Base-by-base conservation (phyloP, 2,113 vertebrate species). In the Scolopax mira region DNA sequence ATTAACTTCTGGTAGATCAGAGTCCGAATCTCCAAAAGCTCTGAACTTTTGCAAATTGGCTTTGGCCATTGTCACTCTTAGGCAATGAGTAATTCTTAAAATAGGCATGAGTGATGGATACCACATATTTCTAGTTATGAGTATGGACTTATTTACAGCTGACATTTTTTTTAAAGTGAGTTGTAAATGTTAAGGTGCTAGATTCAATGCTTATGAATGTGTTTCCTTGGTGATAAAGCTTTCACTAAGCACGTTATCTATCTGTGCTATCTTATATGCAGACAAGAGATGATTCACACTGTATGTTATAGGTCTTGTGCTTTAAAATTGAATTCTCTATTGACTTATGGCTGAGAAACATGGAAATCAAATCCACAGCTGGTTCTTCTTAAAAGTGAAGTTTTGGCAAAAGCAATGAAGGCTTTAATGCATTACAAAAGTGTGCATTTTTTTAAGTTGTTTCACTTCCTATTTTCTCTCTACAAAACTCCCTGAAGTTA, bases 221-320 rank as follows among this genome's bases (percentile, higher is more conserved):
- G 98, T 98, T 98, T 98, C 95, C 91, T 97, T 95, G 95, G 97
- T 96, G 98, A 98, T 97, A 97, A 98, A 98, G 95, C 86, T 89
- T 98, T 98, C 97, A 96, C 97, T 98, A 97, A 96, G 89, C 92
- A 95, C 54, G 91, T 96, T 98, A 97, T 84, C 91, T 98, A 88
- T 80, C 90, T 80, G 54, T 97, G 80, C 94, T 97, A 85, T 91
- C 94, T 95, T 77, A 92, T 61, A 83, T 55, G 81, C 89, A 88
- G 84, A 78, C 72, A 75, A 95, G 62, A 90, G 72, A 81, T 86
- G 60, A 94, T 89, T 97, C 80, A 80, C 65, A 31, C 66, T 84
- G 21, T 85, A 7, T 71, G 25, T 88, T 93, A 83, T 52, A 83
- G 64, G 51, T 80, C 84, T 95, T 51, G 39, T 69, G 87, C 89